Base-by-base conservation (phyloP, 2,797 vertebrate species). In the Acanthis flammea region DNA sequence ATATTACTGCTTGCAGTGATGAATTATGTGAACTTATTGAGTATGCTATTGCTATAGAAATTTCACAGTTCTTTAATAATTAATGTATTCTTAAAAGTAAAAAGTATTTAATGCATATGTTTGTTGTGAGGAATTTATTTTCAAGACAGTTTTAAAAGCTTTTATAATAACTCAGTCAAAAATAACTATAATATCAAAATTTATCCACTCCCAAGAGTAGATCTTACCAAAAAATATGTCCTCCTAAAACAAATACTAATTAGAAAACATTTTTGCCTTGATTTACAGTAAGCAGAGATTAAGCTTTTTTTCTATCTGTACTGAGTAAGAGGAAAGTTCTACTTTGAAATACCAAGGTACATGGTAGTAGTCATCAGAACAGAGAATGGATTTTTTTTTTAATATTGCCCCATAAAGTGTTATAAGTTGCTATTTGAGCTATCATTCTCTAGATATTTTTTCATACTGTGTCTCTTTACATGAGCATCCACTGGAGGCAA, bases 31-130 rank as follows among this genome's bases (percentile, higher is more conserved):
- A 72, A 77, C 70, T 60, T 79, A 78, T 88, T 86, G 88, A 73
- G 18, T 76, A 79, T 66, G 30, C 31, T 82, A 81, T 97, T 97
- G 45, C 83, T 82, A 96, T 86, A 88, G 92, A 91, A 96, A 96
- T 97, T 90, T 35, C 44, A 89, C 75, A 77, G 35, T 28, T 79
- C 82, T 92, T 97, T 87, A 97, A 97, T 97, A 96, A 97, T 96
- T 96, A 77, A 97, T 91, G 33, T 16, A 81, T 79, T 82, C 42
- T 86, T 96, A 96, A 86, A 96, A 96, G 77, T 86, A 68, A 96
- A 73, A 65, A 85, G 22, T 92, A 74, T 89, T 97, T 96, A 97
- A 95, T 30, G 7, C 22, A 30, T 37, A 17, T 93, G 86, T 66
- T 71, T 66, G 63, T 79, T 88, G 30, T 91, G 73, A 65, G 12